These are phyloP conservation scores for Apis florea DNA, from an alignment of 1,140 invertebrate genomes.

Conservation along the genomic window DNA sequence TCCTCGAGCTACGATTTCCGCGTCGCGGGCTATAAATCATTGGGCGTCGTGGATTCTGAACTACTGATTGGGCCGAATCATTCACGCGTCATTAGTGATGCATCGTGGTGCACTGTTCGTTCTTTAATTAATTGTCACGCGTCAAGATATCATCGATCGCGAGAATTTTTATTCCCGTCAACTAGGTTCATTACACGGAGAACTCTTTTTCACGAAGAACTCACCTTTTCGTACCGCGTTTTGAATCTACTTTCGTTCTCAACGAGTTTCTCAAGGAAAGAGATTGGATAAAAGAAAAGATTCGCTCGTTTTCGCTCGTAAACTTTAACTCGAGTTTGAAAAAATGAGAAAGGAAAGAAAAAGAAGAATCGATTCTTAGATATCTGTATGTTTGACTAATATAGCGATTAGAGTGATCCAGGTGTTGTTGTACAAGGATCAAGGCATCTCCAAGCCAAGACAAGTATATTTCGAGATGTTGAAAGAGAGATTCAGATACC, in stretches of 20 bases:
- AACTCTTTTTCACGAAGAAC: conserved; percentile 30
- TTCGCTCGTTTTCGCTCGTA: too few relatives aligned
- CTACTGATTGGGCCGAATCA: conserved; percentile 64
- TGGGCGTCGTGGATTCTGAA: conserved; percentile 60
- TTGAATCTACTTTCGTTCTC: neutral
- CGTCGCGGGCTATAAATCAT: conserved; percentile 63
- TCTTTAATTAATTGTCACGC: conserved; percentile 65
- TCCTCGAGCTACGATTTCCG: conserved; percentile 58
- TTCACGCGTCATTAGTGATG: conserved; percentile 68
- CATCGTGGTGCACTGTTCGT: conserved; percentile 58
- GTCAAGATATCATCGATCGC: conserved; percentile 64
- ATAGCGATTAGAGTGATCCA: neutral
- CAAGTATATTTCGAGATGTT: neutral
- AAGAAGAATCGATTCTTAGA: neutral
- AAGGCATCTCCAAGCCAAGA: neutral
- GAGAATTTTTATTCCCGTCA: conserved; percentile 52
- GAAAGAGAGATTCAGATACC: neutral
- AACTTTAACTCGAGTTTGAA: too few relatives aligned
- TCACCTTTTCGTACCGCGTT: conserved; percentile 8
- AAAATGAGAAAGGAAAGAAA: too few relatives aligned
- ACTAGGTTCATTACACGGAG: conserved; percentile 25
- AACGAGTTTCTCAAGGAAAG: neutral
- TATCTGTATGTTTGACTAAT: neutral
- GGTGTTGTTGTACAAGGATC: neutral
- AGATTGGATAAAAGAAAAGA: neutral